Evolutionary conservation across 2,888 invertebrate species (phyloP), one percentile per base, ranked within the genome.

Genomic region (Brachylomia viminalis): DNA sequence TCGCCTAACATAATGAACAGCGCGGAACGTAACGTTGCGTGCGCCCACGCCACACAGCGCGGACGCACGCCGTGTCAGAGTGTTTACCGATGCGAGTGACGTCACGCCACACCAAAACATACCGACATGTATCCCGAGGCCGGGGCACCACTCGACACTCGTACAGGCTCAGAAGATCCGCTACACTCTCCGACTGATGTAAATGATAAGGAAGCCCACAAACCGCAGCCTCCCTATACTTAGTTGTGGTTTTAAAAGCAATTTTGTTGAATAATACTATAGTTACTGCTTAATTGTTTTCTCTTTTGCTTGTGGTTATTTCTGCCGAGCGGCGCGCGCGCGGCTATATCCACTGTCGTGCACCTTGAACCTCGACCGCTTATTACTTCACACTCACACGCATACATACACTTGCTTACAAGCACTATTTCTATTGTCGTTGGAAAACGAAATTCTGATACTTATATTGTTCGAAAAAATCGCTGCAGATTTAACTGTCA

Each of bases 311-410:
- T 54, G 27, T 58, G 47, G 27, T 62, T 66, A 56, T 52, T 56
- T 58, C 23, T 38, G 30, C 27, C 23, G 6, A 45, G 47, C 4
- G 47, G 27, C 59, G 70, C 82, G 23, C 54, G 81, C 54, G 58
- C 76, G 11, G 7, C 65, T 47, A 27, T 42, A 23, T 66, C 45
- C 54, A 54, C 54, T 15, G 20, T 10, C 38, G 38, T 65, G 65
- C 67, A 71, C 78, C 83, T 85, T 83, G 83, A 83, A 83, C 83
- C 79, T 83, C 86, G 79, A 83, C 69, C 79, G 71, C 62, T 59
- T 59, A 58, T 83, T 74, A 74, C 77, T 77, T 70, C 68, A 82
- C 65, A 52, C 49, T 59, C 66, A 79, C 49, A 71, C 61, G 23
- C 33, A 54, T n/a, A 59, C n/a, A 47, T 13, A 72, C 49, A 66